phyloP scores from a whole-genome alignment of 2,888 invertebrate species.

The Drosophila acutilabella region DNA sequence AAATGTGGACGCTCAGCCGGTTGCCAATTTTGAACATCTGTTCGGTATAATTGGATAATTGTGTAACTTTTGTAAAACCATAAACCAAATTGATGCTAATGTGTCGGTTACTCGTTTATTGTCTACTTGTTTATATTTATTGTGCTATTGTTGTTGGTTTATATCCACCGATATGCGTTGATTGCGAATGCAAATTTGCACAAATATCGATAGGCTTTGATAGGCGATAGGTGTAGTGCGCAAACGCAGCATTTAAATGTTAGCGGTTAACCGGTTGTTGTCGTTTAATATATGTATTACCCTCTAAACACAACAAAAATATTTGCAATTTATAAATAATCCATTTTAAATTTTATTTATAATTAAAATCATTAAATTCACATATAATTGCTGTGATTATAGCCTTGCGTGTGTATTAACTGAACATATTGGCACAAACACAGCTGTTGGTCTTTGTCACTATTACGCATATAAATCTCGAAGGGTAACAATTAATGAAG shows the following conservation, averaged over 20 bases:
- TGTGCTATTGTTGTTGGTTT: slow-evolving; percentile 8
- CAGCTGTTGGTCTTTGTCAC: no score
- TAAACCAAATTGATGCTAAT: slow-evolving; percentile 21
- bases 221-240: slow-evolving; percentile 2
- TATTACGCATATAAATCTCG: no score
- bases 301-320: no score
- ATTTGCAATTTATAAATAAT: no score
- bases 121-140: slow-evolving; percentile 25
- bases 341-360: no score
- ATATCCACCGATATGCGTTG: slow-evolving; percentile 15
- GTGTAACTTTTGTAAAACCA: slow-evolving; percentile 14
- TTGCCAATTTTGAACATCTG: slow-evolving; percentile 41
- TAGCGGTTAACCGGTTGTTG: not conserved
- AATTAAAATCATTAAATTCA: no score
- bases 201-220: slow-evolving; percentile 33
- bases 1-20: slow-evolving; percentile 24
- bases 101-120: not conserved
- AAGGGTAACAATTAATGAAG: no score
- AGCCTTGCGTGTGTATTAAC: no score
- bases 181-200: slow-evolving; percentile 8
- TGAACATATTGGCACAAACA: no score
- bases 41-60: slow-evolving; percentile 20
- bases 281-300: no score
- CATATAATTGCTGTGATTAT: no score
- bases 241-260: slow-evolving; percentile 31